Evolutionary conservation across 2,113 vertebrate genomes (phyloP), one percentile per base, ranked within the genome.

Genomic region (Larimichthys crocea): DNA sequence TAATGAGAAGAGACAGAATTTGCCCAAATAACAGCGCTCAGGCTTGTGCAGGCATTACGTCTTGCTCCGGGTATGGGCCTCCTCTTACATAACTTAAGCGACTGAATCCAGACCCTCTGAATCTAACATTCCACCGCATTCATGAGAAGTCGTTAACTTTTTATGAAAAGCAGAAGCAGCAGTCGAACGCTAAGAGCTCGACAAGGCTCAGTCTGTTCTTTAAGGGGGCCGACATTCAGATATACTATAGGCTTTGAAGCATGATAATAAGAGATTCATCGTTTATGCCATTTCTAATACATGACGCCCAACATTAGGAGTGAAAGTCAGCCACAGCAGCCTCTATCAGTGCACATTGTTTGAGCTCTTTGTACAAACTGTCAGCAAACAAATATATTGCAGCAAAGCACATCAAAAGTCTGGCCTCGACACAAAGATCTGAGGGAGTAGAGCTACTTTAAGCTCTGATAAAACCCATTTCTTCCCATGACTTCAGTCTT

Each of bases 401-500:
- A 73, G 44, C 15, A n/a, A 52, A 73, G 74, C 83, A 89, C 81
- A 88, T 92, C 66, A 89, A 89, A 87, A 65, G 62, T 76, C 82
- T 87, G 82, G 64, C 85, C 40, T 75, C 22, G 22, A 56, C 63
- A 20, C 64, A 76, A 42, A 86, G 80, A 80, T 85, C 82, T 86
- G 76, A 88, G 80, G 82, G 80, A 87, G 89, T 26, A 29, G 55
- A 88, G 80, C 67, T 74, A 44, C 84, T 88, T 80, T 79, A 85
- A 79, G 76, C 82, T 50, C 80, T 73, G 88, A 92, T 88, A 89
- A 92, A 86, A 61, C 55, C 71, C 52, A 46, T 61, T 83, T 90
- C 86, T 92, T 94, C 92, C 92, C 91, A 92, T 93, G 89, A 91
- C 91, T 93, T 93, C 88, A 86, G 79, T 90, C 77, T 85, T 91